Percentiles rank a stretch among this genome's conserved stretches.
Conservation (phyloP, 2,797 vertebrate species). For the Pygocentrus nattereri region DNA sequence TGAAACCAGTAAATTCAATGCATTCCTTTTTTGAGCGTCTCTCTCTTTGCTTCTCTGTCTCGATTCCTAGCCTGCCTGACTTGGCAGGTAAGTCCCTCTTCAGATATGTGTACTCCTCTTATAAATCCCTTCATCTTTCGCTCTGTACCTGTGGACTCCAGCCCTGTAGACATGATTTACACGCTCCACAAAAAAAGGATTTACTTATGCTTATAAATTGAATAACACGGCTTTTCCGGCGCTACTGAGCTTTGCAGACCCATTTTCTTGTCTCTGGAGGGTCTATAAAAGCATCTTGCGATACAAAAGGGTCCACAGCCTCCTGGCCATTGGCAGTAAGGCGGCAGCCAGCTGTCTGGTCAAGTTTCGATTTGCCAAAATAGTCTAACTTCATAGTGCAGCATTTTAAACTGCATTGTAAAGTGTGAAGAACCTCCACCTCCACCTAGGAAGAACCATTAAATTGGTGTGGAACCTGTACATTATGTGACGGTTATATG, state of each 20-base stretch:
- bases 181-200: slow-evolving; percentile 58
- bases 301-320: slow-evolving; percentile 35
- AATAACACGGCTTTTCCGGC: slow-evolving; percentile 64
- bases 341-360: background rate
- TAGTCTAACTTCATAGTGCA: too few relatives aligned
- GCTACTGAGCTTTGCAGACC: slow-evolving; percentile 11
- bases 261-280: slow-evolving; percentile 69
- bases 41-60: slow-evolving; percentile 53
- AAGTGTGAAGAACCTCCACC: too few relatives aligned
- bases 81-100: slow-evolving; percentile 62
- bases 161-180: slow-evolving; percentile 54
- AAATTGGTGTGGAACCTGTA: too few relatives aligned
- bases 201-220: slow-evolving; percentile 61
- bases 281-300: slow-evolving; percentile 60
- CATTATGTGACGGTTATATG: too few relatives aligned
- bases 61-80: slow-evolving; percentile 46
- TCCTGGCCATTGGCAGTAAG: slow-evolving; percentile 47
- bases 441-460: too few relatives aligned
- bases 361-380: background rate
- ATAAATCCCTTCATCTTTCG: slow-evolving; percentile 34
- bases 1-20: background rate
- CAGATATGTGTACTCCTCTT: slow-evolving; percentile 42
- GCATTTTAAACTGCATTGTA: too few relatives aligned
- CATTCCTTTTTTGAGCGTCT: background rate
- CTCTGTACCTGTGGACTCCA: slow-evolving; percentile 65